phyloP scores from a whole-genome alignment of 2,797 vertebrate genomes.

The Amblyraja radiata region DNA sequence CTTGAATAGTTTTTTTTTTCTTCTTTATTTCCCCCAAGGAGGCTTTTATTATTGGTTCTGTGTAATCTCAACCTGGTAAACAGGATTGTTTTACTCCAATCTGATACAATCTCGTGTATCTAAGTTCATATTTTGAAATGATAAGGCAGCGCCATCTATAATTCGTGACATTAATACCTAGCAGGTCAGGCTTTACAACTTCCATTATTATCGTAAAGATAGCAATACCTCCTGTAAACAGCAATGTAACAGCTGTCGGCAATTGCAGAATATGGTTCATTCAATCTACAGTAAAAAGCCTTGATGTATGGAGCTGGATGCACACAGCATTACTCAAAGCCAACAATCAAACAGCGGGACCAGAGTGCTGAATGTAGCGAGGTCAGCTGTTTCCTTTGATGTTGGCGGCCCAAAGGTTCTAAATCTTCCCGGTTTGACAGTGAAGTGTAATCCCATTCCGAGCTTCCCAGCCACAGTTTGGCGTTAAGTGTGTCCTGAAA shows the following conservation, averaged over 20 bases:
- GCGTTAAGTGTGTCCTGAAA: background rate
- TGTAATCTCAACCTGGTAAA: background rate
- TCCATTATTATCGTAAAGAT: background rate
- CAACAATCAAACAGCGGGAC: background rate
- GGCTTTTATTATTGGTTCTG: background rate
- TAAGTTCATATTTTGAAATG: background rate
- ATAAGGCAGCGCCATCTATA: background rate
- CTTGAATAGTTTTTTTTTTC: background rate
- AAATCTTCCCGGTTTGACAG: background rate
- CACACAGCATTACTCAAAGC: background rate
- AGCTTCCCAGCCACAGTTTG: background rate
- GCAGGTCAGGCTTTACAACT: background rate
- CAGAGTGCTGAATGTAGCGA: background rate
- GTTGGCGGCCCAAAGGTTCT: background rate
- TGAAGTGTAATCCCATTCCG: background rate
- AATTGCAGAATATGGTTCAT: background rate
- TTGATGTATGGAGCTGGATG: background rate
- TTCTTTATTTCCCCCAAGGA: background rate
- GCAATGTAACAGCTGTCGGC: background rate
- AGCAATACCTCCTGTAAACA: background rate
- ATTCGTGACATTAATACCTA: background rate
- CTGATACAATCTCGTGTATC: background rate
- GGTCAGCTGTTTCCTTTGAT: conserved; percentile 33
- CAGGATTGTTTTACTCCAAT: background rate
- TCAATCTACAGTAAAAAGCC: background rate